Base-by-base conservation (phyloP, 2,113 vertebrate species). In the Tinamus guttatus region DNA sequence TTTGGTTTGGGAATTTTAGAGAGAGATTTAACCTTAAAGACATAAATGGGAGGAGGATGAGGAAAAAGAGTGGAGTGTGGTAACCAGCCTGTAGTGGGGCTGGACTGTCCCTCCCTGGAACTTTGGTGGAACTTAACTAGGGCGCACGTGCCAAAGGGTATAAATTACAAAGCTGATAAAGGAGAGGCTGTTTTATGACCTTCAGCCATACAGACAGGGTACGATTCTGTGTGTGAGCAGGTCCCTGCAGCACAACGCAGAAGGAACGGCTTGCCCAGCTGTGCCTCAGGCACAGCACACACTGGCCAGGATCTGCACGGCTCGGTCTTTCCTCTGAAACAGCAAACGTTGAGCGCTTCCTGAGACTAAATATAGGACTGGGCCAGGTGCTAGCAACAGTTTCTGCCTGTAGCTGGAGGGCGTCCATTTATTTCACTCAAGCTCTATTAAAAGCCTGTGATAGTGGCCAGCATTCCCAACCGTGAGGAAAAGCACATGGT, bases 1-100 rank as follows among this genome's bases (percentile, higher is more conserved):
- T 93, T 97, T 86, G 77, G 83, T 89, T 78, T 90, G 88, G 83
- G 70, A 84, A 96, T 96, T 96, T 94, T 95, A 83, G 87, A 86
- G 90, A 90, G 32, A 67, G 40, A 71, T 96, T 94, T 94, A 85
- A 81, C 90, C 81, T 76, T 89, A 49, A 80, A 94, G 92, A 94
- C 20, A 81, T 76, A 92, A 93, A 85, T 22, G 34, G 36, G 38
- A 81, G 38, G 76, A 91, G 94, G 85, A 83, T 30, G 90, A 94
- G 58, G 85, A 84, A 93, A 89, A 90, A n/a, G 77, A 49, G 8
- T 18, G 10, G 36, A 94, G 11, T 20, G 82, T 38, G 76, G 38
- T 73, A 79, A 79, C 38, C 36, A 75, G 82, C 65, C 73, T 64
- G 30, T 69, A 78, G 81, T 4, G 0, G n/a, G 52, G 65, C n/a